These are phyloP conservation scores for Noctuana brunneofusca DNA, from an alignment of 2,888 invertebrate species.

Conservation along the genomic window DNA sequence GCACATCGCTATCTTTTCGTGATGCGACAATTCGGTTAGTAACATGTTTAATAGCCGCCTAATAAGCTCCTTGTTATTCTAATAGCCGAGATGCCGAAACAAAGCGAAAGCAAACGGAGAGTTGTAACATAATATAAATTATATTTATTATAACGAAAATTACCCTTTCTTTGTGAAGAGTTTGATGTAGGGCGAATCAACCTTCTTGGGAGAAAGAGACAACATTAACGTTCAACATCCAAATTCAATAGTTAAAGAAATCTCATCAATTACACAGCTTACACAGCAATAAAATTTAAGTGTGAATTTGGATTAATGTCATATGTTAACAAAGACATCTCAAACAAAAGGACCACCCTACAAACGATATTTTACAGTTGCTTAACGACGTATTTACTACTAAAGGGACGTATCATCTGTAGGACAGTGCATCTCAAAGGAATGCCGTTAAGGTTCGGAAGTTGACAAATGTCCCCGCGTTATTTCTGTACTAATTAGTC, in stretches of 20 bases:
- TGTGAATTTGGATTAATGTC: constrained; percentile 9
- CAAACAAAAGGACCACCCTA: constrained; percentile 29
- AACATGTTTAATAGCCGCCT: constrained; percentile 57
- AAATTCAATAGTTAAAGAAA: no score
- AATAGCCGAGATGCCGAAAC: constrained; percentile 49
- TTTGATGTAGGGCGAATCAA: no score
- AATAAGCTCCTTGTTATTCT: constrained; percentile 62
- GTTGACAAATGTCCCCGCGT: constrained; percentile 78
- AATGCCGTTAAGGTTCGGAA: constrained; percentile 75
- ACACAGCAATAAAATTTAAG: no score
- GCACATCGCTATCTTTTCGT: constrained; percentile 46
- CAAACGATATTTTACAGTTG: constrained; percentile 52
- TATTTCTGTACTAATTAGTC: constrained; percentile 82
- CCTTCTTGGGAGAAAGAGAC: no score
- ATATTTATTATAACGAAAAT: constrained; percentile 52
- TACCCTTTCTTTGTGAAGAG: constrained; percentile 49
- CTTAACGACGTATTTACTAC: constrained; percentile 75
- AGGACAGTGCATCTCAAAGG: constrained; percentile 63
- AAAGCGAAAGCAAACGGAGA: constrained; percentile 49
- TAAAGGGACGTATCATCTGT: constrained; percentile 49
- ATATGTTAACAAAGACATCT: constrained; percentile 3
- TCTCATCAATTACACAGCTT: no score
- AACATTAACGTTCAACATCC: no score
- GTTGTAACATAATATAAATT: constrained; percentile 45
- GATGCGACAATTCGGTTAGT: constrained; percentile 46